Base-by-base conservation (phyloP, 30 jellyfish, hydroid and myxozoan genomes). In the Cassiopea andromeda region DNA sequence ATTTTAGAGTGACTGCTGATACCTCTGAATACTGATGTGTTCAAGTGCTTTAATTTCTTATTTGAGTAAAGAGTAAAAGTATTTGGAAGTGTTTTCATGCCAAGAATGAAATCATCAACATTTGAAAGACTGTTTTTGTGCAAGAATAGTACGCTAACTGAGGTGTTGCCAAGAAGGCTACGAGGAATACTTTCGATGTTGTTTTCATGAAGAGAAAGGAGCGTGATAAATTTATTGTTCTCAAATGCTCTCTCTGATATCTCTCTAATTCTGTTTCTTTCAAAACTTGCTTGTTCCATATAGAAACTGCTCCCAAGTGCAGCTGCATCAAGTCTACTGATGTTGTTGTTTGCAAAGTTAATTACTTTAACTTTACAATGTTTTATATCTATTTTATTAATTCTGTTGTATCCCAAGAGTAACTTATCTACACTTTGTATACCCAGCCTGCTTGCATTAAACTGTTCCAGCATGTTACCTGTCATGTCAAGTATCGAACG, bases 1-100 rank as follows among this genome's bases (percentile, higher is more conserved):
- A 89, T 18, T 5, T 18, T 60, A 7, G 91, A 78, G 1, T 47
- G 18, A 27, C 27, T 59, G 54, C 92, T 19, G 76, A 89, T 17
- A 1, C 75, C 48, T 48, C 47, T 2, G 60, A 49, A 75, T 17
- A 48, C 76, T 0, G 49, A 1, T 38, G 17, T 64, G 8, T 48
- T 87, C 7, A 87, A 2, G 0, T n/a, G 9, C 75, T 61, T 46
- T 12, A 87, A 73, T 4, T 27, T 44, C 44, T 70, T 70, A 57
- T 87, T 89, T 27, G 66, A 43, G 60, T 48, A 78, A 1, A 89
- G 84, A n/a, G 80, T 14, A 46, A 89, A 14, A 44, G 12, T 43
- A 15, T 19, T 17, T 8, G 96, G 96, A 1, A 82, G 75, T 44
- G 1, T n/a, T 4, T 13, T 71, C 77, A 89, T 89, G 82, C 66